A percentile compares a stretch with the other conserved stretches of the same genome.
These are phyloP conservation scores for Eleutherodactylus coqui DNA, from an alignment of 2,797 vertebrate species.

Conservation along the genomic window DNA sequence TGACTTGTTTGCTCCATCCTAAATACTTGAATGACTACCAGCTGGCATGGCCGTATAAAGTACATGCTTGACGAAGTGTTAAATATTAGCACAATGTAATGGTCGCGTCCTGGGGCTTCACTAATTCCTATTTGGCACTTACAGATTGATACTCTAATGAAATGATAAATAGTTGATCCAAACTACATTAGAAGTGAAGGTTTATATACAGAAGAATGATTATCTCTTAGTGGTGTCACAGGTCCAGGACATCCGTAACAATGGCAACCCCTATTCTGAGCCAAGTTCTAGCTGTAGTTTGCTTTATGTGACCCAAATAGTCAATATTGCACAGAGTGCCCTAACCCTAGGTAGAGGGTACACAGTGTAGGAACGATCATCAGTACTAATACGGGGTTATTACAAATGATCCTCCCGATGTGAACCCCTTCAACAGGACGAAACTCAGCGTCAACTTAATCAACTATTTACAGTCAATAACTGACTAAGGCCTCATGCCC, in stretches of 20 bases:
- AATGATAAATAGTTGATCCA: not conserved
- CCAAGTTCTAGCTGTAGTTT: too few species aligned
- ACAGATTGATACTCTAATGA: not conserved
- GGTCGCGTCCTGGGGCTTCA: not conserved
- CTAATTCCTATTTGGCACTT: constrained; percentile 22
- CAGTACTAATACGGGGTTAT: too few species aligned
- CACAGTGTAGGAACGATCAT: too few species aligned
- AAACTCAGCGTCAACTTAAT: too few species aligned
- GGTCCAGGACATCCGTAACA: not conserved
- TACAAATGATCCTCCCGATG: too few species aligned
- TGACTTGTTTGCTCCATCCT: constrained; percentile 10
- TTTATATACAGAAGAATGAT: not conserved
- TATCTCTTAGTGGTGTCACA: not conserved
- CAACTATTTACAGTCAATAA: too few species aligned
- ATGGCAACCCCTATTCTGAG: not conserved
- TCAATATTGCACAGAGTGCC: too few species aligned
- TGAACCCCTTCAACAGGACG: too few species aligned
- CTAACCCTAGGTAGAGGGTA: too few species aligned
- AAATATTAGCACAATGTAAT: constrained; percentile 28
- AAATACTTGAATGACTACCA: constrained; percentile 41
- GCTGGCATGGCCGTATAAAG: constrained; percentile 19
- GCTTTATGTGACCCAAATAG: too few species aligned
- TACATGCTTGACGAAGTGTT: constrained; percentile 38
- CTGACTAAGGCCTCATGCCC: too few species aligned
- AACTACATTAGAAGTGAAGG: not conserved